These are phyloP conservation scores for Aurelia coerulea DNA, from an alignment of 30 jellyfish, hydroid and myxozoan species.

Conservation along the genomic window DNA sequence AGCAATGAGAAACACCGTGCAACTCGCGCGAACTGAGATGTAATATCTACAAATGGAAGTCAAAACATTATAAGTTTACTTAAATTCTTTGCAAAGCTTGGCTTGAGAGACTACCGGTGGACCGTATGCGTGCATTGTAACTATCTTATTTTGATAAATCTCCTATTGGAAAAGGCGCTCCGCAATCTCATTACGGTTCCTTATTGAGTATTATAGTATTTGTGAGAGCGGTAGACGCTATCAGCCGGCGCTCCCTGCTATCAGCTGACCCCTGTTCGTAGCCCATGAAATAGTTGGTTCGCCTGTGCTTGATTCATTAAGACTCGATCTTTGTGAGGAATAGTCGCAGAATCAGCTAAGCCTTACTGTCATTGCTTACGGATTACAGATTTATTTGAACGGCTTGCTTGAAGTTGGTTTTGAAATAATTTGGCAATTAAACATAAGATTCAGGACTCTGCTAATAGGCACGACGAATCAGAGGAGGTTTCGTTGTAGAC, in stretches of 20 bases:
- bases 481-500: constrained; percentile 8
- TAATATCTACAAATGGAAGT: constrained; percentile 26
- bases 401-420: constrained; percentile 29
- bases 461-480: constrained; percentile 5
- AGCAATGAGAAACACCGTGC: not conserved
- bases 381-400: constrained; percentile 29
- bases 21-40: constrained; percentile 1
- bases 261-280: constrained; percentile 66
- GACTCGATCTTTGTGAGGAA: constrained; percentile 8
- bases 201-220: constrained; percentile 65
- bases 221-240: constrained; percentile 61
- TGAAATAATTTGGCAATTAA: not conserved
- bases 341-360: not conserved
- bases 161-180: constrained; percentile 71
- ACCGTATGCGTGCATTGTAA: constrained; percentile 48
- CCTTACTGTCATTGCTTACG: not conserved
- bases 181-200: constrained; percentile 83
- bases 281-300: constrained; percentile 46
- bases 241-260: constrained; percentile 8
- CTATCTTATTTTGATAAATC: constrained; percentile 47
- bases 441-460: constrained; percentile 6
- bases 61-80: constrained; percentile 29
- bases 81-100: constrained; percentile 3
- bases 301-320: constrained; percentile 34
- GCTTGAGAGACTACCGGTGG: constrained; percentile 70